A percentile compares a stretch with the other conserved stretches of the same genome.
phyloP scores from a whole-genome alignment of 2,113 vertebrate species.

The Halichoeres trimaculatus region DNA sequence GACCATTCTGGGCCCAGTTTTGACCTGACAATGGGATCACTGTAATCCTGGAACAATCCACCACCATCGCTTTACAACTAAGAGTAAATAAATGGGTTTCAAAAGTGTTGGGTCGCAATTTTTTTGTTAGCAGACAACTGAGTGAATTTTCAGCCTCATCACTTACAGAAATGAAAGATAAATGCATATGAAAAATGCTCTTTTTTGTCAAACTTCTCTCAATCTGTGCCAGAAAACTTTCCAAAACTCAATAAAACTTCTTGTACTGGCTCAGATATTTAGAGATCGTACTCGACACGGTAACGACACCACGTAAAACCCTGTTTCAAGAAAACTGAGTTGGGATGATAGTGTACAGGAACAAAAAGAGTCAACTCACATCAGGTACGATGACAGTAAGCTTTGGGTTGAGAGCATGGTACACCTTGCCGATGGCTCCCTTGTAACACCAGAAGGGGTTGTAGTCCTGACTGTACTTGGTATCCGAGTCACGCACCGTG shows the following conservation, averaged over 20 bases:
- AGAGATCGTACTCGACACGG: too few species aligned
- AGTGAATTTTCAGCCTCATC: too few species aligned
- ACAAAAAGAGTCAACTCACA: slow-evolving; percentile 82
- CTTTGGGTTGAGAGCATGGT: slow-evolving; percentile 96
- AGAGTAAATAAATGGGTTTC: slow-evolving; percentile 8
- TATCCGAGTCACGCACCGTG: slow-evolving; percentile 93
- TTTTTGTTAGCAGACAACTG: too few species aligned
- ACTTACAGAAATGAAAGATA: too few species aligned
- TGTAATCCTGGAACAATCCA: slow-evolving; percentile 41
- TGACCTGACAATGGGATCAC: slow-evolving; percentile 19
- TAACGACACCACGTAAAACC: too few species aligned
- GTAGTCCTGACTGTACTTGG: slow-evolving; percentile 97
- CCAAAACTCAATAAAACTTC: too few species aligned
- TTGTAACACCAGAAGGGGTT: slow-evolving; percentile 99
- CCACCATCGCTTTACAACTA: background rate
- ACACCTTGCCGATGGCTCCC: slow-evolving; percentile 96
- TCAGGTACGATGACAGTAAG: slow-evolving; percentile 97
- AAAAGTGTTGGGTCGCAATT: slow-evolving; percentile 12
- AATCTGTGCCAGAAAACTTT: too few species aligned
- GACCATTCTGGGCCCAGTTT: slow-evolving; percentile 22
- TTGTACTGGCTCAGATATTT: too few species aligned
- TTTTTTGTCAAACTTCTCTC: too few species aligned
- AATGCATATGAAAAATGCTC: too few species aligned
- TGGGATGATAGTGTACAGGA: background rate
- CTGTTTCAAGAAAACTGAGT: too few species aligned